These are phyloP conservation scores for Gopherus flavomarginatus DNA, from an alignment of 2,113 vertebrate species.

Conservation along the genomic window DNA sequence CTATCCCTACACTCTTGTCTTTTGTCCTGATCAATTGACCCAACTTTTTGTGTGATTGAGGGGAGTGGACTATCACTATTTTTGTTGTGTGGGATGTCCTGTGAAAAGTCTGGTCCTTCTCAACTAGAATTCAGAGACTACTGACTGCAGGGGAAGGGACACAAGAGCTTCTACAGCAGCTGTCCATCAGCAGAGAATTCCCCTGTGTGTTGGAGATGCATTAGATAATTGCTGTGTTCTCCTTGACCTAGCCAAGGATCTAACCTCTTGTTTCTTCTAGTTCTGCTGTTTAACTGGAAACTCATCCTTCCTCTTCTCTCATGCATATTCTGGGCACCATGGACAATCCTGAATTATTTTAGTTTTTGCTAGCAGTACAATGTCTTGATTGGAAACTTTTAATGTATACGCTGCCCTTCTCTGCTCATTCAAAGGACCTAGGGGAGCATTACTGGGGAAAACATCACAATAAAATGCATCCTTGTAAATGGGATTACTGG, in stretches of 20 bases:
- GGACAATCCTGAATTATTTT: no score
- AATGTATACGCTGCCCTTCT: neutral
- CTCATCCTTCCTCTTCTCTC: neutral
- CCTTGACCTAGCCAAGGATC: neutral
- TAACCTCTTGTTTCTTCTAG: neutral
- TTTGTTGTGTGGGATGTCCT: neutral
- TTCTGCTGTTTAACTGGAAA: neutral
- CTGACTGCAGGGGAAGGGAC: neutral
- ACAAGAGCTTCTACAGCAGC: neutral
- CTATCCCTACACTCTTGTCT: neutral
- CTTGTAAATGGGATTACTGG: neutral
- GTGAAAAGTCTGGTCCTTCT: neutral
- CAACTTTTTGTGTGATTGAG: neutral
- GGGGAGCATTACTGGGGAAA: neutral
- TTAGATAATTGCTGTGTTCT: neutral
- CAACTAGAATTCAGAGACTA: neutral
- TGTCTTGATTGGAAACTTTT: neutral
- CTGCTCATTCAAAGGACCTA: neutral
- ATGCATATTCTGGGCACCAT: neutral
- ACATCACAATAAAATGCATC: neutral
- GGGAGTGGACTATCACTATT: neutral
- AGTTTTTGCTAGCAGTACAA: neutral
- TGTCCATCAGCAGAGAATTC: neutral
- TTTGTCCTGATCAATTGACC: neutral
- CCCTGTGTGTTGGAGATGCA: neutral